phyloP scores from a whole-genome alignment of 2,113 vertebrate genomes.

The Acanthisitta chloris region DNA sequence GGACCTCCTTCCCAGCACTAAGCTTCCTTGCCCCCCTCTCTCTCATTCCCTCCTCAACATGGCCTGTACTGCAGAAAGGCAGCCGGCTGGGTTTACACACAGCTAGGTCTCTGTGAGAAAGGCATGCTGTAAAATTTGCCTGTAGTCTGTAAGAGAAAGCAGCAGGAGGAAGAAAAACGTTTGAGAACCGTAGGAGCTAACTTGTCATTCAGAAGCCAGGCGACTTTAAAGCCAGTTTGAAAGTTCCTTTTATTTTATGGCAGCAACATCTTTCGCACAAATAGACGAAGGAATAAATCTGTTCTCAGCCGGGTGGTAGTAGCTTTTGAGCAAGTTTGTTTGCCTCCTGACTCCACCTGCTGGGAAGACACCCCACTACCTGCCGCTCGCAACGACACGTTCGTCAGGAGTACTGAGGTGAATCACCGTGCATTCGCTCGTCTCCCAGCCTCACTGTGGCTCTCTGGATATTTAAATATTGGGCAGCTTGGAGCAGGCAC shows the following conservation, averaged over 20 bases:
- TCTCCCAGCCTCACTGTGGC: neutral
- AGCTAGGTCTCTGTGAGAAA: neutral
- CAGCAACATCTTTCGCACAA: neutral
- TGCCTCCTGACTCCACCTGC: conserved; percentile 51
- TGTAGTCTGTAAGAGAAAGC: neutral
- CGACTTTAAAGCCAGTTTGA: neutral
- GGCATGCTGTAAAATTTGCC: neutral
- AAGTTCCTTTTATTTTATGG: neutral
- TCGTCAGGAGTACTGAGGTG: neutral
- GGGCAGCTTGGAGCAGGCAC: neutral
- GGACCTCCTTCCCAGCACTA: neutral
- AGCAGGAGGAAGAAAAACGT: neutral
- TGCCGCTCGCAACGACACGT: neutral
- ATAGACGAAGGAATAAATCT: neutral
- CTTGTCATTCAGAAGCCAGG: neutral
- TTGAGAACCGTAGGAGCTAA: neutral
- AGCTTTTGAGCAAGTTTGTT: neutral
- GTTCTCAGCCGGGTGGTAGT: neutral
- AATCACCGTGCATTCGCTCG: neutral
- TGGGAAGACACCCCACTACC: conserved; percentile 26
- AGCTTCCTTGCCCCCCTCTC: neutral
- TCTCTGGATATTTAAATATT: neutral
- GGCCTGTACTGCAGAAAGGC: neutral
- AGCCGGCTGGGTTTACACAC: neutral
- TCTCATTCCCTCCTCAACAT: neutral